phyloP scores from a whole-genome alignment of 2,888 invertebrate genomes.

The Nasonovia ribisnigri region DNA sequence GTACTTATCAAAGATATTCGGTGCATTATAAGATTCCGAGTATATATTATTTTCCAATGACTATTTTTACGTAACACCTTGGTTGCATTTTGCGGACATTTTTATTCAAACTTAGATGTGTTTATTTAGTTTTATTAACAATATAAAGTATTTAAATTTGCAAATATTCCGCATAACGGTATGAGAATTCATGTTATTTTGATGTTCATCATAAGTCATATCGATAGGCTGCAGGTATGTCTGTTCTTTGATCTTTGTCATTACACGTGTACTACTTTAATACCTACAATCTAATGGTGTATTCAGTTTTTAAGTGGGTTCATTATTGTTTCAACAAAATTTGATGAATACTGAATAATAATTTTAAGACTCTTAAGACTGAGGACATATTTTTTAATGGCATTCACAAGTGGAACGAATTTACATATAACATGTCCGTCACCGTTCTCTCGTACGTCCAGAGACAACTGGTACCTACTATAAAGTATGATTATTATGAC shows the following conservation, averaged over 20 bases:
- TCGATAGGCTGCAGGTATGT: background rate
- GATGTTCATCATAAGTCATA: background rate
- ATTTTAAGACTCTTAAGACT: background rate
- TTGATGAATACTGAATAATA: background rate
- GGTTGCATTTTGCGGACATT: background rate
- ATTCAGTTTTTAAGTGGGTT: background rate
- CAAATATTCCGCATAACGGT: background rate
- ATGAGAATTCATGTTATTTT: background rate
- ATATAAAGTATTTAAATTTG: background rate
- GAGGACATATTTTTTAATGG: background rate
- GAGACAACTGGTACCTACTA: background rate
- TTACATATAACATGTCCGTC: background rate
- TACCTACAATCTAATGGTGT: background rate
- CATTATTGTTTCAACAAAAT: background rate
- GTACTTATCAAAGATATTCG: background rate
- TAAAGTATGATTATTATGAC: background rate
- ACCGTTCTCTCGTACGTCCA: background rate
- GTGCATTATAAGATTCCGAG: background rate
- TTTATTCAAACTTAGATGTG: background rate
- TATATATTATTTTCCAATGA: background rate
- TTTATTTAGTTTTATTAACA: background rate
- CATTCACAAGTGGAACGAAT: background rate
- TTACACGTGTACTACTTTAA: background rate
- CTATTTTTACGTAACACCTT: background rate
- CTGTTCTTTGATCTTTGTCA: background rate